phyloP scores from a whole-genome alignment of 2,113 vertebrate species.

The Rhinopomastus cyanomelas region DNA sequence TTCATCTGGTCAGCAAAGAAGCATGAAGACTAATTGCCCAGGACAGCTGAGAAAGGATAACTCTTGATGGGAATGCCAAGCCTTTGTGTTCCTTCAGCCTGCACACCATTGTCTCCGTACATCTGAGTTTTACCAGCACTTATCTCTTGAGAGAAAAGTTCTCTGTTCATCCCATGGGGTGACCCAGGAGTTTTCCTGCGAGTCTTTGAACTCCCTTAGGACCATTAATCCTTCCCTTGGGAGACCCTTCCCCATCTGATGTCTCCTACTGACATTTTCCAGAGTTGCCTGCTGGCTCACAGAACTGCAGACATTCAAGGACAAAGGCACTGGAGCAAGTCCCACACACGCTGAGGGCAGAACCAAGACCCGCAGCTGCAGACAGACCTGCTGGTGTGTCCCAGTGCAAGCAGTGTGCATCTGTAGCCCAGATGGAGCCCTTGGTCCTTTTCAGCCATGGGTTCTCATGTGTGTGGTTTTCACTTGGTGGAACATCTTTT shows the following conservation, averaged over 20 bases:
- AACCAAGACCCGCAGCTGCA: neutral
- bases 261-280: slow-evolving; percentile 2
- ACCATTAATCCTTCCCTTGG: neutral
- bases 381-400: neutral
- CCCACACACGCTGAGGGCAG: neutral
- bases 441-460: neutral
- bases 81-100: neutral
- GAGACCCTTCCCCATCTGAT: neutral
- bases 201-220: neutral
- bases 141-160: neutral
- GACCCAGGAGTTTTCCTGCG: neutral
- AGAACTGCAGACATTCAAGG: slow-evolving; percentile 7
- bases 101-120: neutral
- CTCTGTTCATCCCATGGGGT: neutral
- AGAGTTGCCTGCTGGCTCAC: neutral
- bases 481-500: neutral
- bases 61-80: neutral
- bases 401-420: neutral
- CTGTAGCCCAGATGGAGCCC: slow-evolving; percentile 21
- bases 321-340: neutral
- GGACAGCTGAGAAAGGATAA: neutral
- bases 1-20: neutral
- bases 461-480: slow-evolving; percentile 2
- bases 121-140: neutral
- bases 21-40: neutral